phyloP scores from a whole-genome alignment of 1,140 invertebrate genomes.

The Pemphigus obesinymphae region DNA sequence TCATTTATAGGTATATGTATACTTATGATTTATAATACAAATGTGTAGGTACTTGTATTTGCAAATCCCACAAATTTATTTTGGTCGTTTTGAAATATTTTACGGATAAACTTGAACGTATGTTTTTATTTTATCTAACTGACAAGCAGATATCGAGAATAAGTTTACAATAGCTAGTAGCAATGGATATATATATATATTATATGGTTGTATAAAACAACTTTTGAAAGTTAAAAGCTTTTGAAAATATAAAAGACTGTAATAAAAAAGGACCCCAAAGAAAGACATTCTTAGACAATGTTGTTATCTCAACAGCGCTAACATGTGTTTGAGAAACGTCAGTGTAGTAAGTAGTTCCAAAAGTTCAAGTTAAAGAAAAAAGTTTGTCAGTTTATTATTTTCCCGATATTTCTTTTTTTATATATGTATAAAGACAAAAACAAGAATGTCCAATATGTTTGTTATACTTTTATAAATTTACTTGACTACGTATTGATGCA shows the following conservation, averaged over 20 bases:
- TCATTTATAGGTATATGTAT: too few species aligned
- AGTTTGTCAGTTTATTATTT: conserved; percentile 5
- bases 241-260: background rate
- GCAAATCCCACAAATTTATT: too few species aligned
- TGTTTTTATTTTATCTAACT: too few species aligned
- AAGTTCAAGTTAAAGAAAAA: background rate
- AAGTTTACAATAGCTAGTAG: too few species aligned
- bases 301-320: background rate
- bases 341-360: background rate
- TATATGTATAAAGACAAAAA: background rate
- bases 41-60: too few species aligned
- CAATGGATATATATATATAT: background rate
- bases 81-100: too few species aligned
- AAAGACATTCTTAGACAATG: background rate
- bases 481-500: background rate
- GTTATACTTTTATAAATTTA: background rate
- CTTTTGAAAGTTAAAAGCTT: background rate
- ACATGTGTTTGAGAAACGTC: background rate
- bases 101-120: too few species aligned
- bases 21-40: too few species aligned
- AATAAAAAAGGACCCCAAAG: background rate
- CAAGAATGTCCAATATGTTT: too few species aligned
- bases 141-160: too few species aligned
- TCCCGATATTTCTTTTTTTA: background rate
- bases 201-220: background rate